A percentile compares a stretch with the other conserved stretches of the same genome.
phyloP scores from a whole-genome alignment of 2,113 vertebrate species.

The Apeltes quadracus region DNA sequence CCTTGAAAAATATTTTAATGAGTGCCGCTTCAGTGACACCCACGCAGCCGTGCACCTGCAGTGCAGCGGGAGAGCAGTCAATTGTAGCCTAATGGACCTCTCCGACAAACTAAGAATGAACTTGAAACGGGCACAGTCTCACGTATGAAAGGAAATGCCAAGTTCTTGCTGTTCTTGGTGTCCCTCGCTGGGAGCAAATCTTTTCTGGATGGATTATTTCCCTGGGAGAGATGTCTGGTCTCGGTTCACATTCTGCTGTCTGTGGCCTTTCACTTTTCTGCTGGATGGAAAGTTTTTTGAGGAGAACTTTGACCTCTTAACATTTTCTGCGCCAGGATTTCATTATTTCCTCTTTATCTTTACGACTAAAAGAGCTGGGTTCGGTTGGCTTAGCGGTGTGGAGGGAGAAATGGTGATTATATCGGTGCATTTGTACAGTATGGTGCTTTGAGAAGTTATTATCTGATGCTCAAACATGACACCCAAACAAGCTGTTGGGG shows the following conservation, averaged over 20 bases:
- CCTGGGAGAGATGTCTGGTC: constrained; percentile 55
- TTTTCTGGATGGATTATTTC: constrained; percentile 64
- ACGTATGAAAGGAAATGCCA: constrained; percentile 42
- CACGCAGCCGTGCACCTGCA: constrained; percentile 30
- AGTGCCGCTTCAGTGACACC: constrained; percentile 46
- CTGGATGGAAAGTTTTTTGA: constrained; percentile 46
- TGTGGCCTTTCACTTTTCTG: not conserved
- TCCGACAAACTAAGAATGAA: constrained; percentile 46
- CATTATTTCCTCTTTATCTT: not conserved
- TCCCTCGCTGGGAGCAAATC: constrained; percentile 49
- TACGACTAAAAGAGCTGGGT: not conserved
- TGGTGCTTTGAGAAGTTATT: not conserved
- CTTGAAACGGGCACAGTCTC: constrained; percentile 37
- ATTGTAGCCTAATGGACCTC: constrained; percentile 60
- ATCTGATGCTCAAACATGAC: not conserved
- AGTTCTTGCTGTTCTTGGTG: constrained; percentile 41
- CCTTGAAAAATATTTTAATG: constrained; percentile 66
- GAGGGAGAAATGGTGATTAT: not conserved
- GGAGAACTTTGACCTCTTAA: constrained; percentile 37
- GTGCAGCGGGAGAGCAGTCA: constrained; percentile 45
- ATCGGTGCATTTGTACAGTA: not conserved
- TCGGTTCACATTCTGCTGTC: constrained; percentile 48
- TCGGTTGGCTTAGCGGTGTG: not conserved
- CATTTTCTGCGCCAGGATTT: constrained; percentile 3
- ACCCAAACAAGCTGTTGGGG: not conserved